Base-by-base conservation (phyloP, 1,140 invertebrate species). In the Hycleus phaleratus region DNA sequence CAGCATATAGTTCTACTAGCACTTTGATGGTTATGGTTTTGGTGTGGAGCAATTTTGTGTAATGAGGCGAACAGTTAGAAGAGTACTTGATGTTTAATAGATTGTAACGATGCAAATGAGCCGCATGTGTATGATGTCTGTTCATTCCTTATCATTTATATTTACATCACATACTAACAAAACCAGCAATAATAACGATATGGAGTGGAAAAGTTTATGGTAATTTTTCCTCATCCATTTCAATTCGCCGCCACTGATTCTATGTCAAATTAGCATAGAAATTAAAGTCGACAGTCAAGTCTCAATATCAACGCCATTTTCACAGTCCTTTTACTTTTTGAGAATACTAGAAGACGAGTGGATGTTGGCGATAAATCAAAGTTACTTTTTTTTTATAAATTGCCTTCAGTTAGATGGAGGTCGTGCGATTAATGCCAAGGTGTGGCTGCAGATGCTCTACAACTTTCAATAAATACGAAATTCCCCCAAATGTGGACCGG, bases 381-480 rank as follows among this genome's bases (percentile, higher is more conserved):
- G 51, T 45, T 53, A 53, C 42, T 53, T 7, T 32, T 4, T 2
- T 7, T 4, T 42, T 42, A 40, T 10, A 53, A 53, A 53, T 53
- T 46, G 51, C 51, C 51, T 53, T 53, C 40, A 53, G 40, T 53
- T 53, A 45, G 42, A 53, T 44, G 44, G 45, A 53, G 51, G 51
- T 53, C 18, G 18, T 53, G 51, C 51, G 42, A 53, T 45, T 53
- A 53, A 53, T 53, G 51, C 51, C 40, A 18, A 18, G 32, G 32
- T 32, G 32, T 53, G 51, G 51, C 51, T 53, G 42, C 51, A 53
- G 51, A 42, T 53, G 51, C 40, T 32, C 11, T 42, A 12, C 32
- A 53, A 53, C 51, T 53, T 53, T 53, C 51, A 42, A 53, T 53
- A 42, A 53, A 53, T 53, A 53, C 51, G 45, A 53, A 53, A 44